Conservation (phyloP, 2,888 invertebrate genomes). For the Zaprionus lineosus region DNA sequence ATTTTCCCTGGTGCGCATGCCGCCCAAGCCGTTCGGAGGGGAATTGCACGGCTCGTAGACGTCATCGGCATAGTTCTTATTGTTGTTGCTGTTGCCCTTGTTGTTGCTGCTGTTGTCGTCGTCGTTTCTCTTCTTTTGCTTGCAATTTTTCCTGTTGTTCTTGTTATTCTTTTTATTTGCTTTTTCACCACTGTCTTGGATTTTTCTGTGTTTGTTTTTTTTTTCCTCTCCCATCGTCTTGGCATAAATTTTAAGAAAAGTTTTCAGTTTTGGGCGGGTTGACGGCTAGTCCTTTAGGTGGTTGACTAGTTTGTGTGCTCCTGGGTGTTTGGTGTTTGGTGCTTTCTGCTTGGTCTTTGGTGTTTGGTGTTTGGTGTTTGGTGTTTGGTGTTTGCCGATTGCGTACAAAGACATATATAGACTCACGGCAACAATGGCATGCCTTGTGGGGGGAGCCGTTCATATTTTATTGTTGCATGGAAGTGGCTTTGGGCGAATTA, state of each 20-base stretch:
- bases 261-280: constrained; percentile 24
- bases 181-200: constrained; percentile 25
- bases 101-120: constrained; percentile 3
- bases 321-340: not conserved
- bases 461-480: constrained; percentile 21
- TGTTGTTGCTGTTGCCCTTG: constrained; percentile 5
- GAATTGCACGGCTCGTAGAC: constrained; percentile 31
- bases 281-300: too few species aligned
- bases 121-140: constrained; percentile 7
- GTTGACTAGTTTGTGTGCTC: constrained; percentile 1
- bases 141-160: too few species aligned
- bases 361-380: constrained; percentile 28
- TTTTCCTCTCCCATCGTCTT: constrained; percentile 31
- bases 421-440: constrained; percentile 44
- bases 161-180: not conserved
- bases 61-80: constrained; percentile 7
- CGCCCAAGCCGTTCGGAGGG: constrained; percentile 39
- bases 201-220: constrained; percentile 23
- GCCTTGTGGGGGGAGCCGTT: constrained; percentile 45
- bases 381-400: constrained; percentile 25
- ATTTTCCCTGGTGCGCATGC: constrained; percentile 73
- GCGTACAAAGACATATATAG: constrained; percentile 34
- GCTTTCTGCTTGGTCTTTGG: too few species aligned
- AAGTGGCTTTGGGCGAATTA: constrained; percentile 51
- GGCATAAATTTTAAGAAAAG: constrained; percentile 50